Evolutionary conservation across 2,113 vertebrate genomes (phyloP).

Genomic region (Cyanoderma ruficeps): DNA sequence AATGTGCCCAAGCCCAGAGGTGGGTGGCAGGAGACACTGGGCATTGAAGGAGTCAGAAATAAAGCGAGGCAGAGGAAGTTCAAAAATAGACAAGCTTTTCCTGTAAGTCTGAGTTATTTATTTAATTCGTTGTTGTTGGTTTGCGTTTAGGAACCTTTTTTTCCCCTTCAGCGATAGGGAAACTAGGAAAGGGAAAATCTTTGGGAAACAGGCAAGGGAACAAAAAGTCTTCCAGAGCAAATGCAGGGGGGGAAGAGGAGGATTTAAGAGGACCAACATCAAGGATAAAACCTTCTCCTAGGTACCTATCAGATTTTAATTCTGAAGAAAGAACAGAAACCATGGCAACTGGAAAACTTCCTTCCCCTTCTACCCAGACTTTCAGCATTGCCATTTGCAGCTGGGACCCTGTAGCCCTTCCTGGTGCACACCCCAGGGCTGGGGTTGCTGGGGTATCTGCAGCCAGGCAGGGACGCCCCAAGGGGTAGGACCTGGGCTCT

Average conservation of each 20-base stretch:
- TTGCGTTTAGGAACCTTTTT: not conserved
- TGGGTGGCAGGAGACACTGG: not conserved
- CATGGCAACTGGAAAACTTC: not conserved
- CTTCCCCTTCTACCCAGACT: not conserved
- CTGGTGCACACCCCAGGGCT: not conserved
- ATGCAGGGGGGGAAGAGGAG: not conserved
- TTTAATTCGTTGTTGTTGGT: not conserved
- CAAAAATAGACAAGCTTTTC: slow-evolving; percentile 59
- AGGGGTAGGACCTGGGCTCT: not conserved
- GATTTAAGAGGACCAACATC: not conserved
- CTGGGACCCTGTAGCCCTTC: not conserved
- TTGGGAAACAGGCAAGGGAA: not conserved
- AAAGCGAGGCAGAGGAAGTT: slow-evolving; percentile 50
- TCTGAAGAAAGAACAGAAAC: not conserved
- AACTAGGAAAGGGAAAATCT: not conserved
- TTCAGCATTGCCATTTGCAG: not conserved
- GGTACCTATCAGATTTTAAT: not conserved
- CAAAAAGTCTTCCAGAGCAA: not conserved
- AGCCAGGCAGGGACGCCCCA: not conserved
- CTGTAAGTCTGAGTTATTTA: slow-evolving; percentile 39
- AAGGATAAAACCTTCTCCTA: not conserved
- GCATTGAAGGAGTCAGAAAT: not conserved
- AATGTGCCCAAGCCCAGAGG: not conserved
- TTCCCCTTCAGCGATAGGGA: not conserved
- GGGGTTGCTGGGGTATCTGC: accelerated